Conservation (phyloP, 64 coral and sea anemone genomes). For the Pocillopora damicornis region DNA sequence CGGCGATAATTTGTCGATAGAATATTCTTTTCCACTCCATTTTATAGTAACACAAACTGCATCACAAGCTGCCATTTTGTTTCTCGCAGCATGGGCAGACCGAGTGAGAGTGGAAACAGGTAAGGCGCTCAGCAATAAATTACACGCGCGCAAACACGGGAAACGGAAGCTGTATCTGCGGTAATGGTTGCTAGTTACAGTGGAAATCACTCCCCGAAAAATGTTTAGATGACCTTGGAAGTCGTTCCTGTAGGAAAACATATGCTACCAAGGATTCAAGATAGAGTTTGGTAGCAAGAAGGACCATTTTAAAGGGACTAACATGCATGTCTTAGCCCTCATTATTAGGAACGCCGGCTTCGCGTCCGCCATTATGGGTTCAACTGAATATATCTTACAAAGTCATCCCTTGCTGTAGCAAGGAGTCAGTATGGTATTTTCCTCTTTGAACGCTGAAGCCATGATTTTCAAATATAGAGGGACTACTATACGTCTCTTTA, state of each 20-base stretch:
- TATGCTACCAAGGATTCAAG: background rate
- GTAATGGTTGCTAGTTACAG: background rate
- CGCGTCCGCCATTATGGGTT: constrained; percentile 6
- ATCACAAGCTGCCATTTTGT: constrained; percentile 10
- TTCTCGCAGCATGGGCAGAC: background rate
- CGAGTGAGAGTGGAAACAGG: constrained; percentile 1
- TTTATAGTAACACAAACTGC: constrained; percentile 57
- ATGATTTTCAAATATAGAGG: constrained; percentile 45
- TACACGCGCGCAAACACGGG: constrained; percentile 3
- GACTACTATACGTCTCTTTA: constrained; percentile 29
- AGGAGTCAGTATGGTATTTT: background rate
- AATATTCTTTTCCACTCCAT: constrained; percentile 95
- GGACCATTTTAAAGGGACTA: background rate
- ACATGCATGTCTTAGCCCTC: constrained; percentile 1
- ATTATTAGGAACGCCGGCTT: background rate
- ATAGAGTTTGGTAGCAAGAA: background rate
- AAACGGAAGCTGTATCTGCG: background rate
- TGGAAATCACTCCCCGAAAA: background rate
- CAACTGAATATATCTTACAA: background rate
- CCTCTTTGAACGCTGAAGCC: background rate
- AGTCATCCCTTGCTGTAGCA: background rate
- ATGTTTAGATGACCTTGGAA: background rate
- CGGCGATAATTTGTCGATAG: constrained; percentile 62
- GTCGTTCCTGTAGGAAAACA: background rate
- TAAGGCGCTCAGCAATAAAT: background rate